These are phyloP conservation scores for Sceloporus tristichus DNA, from an alignment of 2,113 vertebrate species.

Conservation along the genomic window DNA sequence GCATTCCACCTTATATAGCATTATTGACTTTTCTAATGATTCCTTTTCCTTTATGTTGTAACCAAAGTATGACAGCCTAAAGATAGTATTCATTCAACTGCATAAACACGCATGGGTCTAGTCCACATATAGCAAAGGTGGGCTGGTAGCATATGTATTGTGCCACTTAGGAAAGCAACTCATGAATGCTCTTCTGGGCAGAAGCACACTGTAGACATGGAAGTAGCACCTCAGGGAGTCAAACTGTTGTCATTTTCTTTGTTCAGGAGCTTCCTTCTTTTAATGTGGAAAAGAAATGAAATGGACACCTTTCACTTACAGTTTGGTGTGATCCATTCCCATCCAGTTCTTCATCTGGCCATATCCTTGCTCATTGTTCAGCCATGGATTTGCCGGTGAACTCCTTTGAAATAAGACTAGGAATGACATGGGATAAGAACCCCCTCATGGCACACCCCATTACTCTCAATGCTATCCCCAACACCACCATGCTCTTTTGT, in stretches of 20 bases:
- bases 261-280: too few relatives aligned
- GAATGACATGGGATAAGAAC: background rate
- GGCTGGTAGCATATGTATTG: background rate
- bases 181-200: background rate
- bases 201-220: background rate
- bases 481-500: background rate
- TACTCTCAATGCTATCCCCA: background rate
- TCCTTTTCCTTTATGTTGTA: too few relatives aligned
- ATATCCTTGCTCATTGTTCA: background rate
- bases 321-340: background rate
- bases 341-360: background rate
- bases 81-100: background rate
- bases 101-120: background rate
- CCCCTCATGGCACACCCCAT: too few relatives aligned
- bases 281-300: too few relatives aligned
- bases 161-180: too few relatives aligned
- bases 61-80: too few relatives aligned
- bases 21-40: too few relatives aligned
- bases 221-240: background rate
- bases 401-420: background rate
- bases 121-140: background rate
- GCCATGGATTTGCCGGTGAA: background rate
- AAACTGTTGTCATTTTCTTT: background rate
- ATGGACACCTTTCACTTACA: too few relatives aligned
- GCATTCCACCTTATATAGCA: too few relatives aligned